Evolutionary conservation across 2,113 vertebrate genomes (phyloP).

Genomic region (Corythoichthys haematopterus): DNA sequence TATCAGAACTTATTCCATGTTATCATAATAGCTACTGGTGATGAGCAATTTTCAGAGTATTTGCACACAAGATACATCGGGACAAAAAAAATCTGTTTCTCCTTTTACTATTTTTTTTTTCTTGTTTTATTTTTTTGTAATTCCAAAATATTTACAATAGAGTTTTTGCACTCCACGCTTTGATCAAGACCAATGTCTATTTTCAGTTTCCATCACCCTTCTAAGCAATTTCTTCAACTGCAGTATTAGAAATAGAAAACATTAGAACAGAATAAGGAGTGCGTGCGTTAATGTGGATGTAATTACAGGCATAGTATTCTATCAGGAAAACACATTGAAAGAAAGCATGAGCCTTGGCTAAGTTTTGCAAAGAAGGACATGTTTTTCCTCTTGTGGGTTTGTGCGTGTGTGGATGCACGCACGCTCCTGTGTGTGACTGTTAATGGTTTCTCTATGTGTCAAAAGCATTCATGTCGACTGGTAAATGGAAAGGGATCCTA

Average conservation of each 20-base stretch:
- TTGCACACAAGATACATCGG: constrained; percentile 13
- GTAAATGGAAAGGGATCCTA: background rate
- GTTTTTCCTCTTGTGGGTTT: constrained; percentile 21
- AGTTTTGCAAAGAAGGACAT: constrained; percentile 18
- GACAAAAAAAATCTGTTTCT: constrained; percentile 2
- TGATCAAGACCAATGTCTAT: constrained; percentile 50
- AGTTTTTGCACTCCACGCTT: constrained; percentile 35
- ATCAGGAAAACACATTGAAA: constrained; percentile 26
- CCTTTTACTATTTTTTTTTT: constrained; percentile 10
- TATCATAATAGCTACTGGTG: too few relatives aligned
- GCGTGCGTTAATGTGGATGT: constrained; percentile 10
- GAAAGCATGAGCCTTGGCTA: constrained; percentile 33
- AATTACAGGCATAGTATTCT: constrained; percentile 33
- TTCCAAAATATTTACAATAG: constrained; percentile 34
- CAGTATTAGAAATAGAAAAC: constrained; percentile 21
- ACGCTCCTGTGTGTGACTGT: background rate
- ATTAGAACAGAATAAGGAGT: background rate
- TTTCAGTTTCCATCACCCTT: constrained; percentile 37
- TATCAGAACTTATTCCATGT: too few relatives aligned
- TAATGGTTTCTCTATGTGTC: background rate
- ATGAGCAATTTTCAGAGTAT: background rate
- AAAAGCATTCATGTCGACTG: background rate
- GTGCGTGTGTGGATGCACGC: background rate
- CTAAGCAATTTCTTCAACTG: constrained; percentile 31
- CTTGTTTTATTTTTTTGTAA: constrained; percentile 7